These are phyloP conservation scores for Sphecodes monilicornis DNA, from an alignment of 2,888 invertebrate species.

Conservation along the genomic window DNA sequence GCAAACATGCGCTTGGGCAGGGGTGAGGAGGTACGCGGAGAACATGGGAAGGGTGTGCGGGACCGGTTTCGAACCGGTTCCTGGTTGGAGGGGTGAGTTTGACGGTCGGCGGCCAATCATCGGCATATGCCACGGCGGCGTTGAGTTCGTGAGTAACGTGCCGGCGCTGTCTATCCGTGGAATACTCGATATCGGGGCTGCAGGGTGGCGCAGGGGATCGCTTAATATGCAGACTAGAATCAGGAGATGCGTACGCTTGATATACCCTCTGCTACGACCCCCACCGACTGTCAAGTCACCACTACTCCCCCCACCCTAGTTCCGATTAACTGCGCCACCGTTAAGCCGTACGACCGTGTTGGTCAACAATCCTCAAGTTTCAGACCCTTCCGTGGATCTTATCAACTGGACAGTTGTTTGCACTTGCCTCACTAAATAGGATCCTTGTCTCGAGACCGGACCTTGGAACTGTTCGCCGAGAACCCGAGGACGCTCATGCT, in stretches of 20 bases:
- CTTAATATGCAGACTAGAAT: constrained; percentile 78
- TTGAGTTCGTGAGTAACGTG: constrained; percentile 77
- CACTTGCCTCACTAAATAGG: constrained; percentile 3
- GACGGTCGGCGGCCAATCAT: constrained; percentile 77
- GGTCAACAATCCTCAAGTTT: constrained; percentile 6
- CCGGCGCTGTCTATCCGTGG: constrained; percentile 76
- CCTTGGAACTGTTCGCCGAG: neutral
- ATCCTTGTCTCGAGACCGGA: neutral
- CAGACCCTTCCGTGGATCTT: constrained; percentile 8
- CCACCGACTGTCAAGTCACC: neutral
- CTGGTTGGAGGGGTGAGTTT: constrained; percentile 69
- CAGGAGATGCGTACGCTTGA: constrained; percentile 64
- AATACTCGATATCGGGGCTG: constrained; percentile 76
- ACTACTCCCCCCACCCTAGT: constrained; percentile 1
- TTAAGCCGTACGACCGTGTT: neutral
- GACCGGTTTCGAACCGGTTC: constrained; percentile 57
- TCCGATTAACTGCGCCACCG: neutral
- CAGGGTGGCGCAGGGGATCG: constrained; percentile 71
- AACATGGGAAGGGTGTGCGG: constrained; percentile 57
- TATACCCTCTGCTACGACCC: constrained; percentile 54
- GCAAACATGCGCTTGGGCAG: constrained; percentile 44
- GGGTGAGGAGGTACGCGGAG: constrained; percentile 23
- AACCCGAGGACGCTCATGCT: neutral
- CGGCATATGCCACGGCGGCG: constrained; percentile 66
- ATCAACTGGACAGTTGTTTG: neutral